These are phyloP conservation scores for Lochmaea crataegi DNA, from an alignment of 2,888 invertebrate species.

Conservation along the genomic window DNA sequence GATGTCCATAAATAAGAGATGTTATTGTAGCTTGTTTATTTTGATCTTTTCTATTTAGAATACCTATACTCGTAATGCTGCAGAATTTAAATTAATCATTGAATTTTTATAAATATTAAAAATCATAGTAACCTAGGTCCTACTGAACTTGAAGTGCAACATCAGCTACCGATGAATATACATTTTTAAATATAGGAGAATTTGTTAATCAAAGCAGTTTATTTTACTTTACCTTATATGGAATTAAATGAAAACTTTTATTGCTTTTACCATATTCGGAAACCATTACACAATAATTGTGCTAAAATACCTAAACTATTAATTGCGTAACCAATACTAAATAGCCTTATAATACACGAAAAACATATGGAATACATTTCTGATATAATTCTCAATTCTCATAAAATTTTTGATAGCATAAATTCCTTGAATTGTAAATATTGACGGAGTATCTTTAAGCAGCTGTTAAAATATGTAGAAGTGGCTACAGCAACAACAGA, in stretches of 20 bases:
- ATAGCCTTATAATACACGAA: neutral
- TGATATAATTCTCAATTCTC: neutral
- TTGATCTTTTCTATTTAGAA: too few relatives aligned
- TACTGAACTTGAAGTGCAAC: too few relatives aligned
- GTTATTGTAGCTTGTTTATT: too few relatives aligned
- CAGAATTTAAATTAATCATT: too few relatives aligned
- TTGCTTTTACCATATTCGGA: slow-evolving; percentile 4
- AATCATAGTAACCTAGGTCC: too few relatives aligned
- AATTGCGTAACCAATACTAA: neutral
- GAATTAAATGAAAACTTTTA: slow-evolving; percentile 13
- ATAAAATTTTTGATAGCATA: neutral
- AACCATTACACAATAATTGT: neutral
- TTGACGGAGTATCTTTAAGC: neutral
- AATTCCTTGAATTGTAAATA: neutral
- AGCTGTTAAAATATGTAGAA: neutral
- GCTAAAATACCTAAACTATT: neutral
- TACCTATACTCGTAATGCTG: too few relatives aligned
- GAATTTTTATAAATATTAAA: too few relatives aligned
- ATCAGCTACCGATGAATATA: too few relatives aligned
- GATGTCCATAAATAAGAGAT: too few relatives aligned
- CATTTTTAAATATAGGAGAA: neutral
- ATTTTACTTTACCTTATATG: neutral
- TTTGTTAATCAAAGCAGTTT: neutral
- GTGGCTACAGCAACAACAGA: neutral
- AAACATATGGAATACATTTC: neutral